Conservation (phyloP, 1,140 invertebrate species). For the Scaptomyza montana region DNA sequence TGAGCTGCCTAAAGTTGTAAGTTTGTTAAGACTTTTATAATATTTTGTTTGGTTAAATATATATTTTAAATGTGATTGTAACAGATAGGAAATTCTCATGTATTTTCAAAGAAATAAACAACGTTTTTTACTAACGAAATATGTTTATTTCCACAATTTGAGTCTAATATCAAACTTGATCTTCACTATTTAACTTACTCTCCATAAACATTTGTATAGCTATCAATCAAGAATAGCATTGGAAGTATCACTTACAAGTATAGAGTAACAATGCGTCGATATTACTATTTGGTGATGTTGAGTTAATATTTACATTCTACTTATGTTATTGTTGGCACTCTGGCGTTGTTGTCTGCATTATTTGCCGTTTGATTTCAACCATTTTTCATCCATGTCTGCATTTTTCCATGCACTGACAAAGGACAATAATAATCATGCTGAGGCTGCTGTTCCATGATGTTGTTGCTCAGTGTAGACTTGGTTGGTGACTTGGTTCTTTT, state of each 20-base stretch:
- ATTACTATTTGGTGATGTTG: background rate
- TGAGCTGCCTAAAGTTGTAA: background rate
- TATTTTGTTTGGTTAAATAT: too few relatives aligned
- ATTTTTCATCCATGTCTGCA: constrained; percentile 70
- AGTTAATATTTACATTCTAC: constrained; percentile 45
- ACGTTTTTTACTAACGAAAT: too few relatives aligned
- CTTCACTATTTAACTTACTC: too few relatives aligned
- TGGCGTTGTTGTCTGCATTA: constrained; percentile 57
- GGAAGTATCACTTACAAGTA: background rate
- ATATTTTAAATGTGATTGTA: too few relatives aligned
- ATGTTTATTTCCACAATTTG: too few relatives aligned
- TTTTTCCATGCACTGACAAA: constrained; percentile 77
- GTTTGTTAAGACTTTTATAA: background rate
- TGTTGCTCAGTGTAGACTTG: constrained; percentile 36
- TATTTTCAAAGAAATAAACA: too few relatives aligned
- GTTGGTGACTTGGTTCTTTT: constrained; percentile 18
- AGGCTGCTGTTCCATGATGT: constrained; percentile 43
- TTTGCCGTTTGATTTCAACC: constrained; percentile 74
- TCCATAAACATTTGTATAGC: too few relatives aligned
- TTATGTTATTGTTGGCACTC: constrained; percentile 61
- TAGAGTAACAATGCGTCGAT: constrained; percentile 44
- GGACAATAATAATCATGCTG: constrained; percentile 27
- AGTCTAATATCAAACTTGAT: too few relatives aligned
- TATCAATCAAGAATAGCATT: background rate
- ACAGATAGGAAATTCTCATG: too few relatives aligned